A percentile compares a stretch with the other conserved stretches of the same genome.
Conservation (phyloP, 2,797 vertebrate genomes). For the Cirrhinus mrigala region DNA sequence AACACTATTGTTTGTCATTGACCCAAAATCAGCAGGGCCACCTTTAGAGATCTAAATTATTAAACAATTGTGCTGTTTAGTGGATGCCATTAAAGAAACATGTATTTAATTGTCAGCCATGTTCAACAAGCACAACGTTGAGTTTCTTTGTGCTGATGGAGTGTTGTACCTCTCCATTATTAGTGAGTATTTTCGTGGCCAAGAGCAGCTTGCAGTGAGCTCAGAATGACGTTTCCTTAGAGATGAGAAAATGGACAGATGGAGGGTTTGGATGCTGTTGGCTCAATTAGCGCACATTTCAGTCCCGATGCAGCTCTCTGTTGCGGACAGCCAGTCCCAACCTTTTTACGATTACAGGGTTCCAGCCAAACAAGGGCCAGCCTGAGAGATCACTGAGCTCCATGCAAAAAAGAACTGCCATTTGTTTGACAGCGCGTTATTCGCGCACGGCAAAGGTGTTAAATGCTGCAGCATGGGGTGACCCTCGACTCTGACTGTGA, state of each 20-base stretch:
- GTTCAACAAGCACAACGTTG: slow-evolving; percentile 38
- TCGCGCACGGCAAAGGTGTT: not conserved
- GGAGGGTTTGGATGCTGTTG: slow-evolving; percentile 62
- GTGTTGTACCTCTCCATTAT: slow-evolving; percentile 51
- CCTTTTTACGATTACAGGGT: slow-evolving; percentile 61
- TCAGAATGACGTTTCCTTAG: slow-evolving; percentile 62
- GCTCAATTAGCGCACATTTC: slow-evolving; percentile 68
- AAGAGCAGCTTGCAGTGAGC: slow-evolving; percentile 64
- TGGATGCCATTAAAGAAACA: not conserved
- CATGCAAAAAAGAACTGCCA: slow-evolving; percentile 28
- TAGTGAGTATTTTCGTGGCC: slow-evolving; percentile 47
- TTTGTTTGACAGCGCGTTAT: slow-evolving; percentile 25
- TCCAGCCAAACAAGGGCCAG: slow-evolving; percentile 41
- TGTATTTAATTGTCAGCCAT: not conserved
- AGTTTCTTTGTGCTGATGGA: slow-evolving; percentile 42
- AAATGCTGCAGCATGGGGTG: slow-evolving; percentile 18
- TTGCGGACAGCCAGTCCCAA: slow-evolving; percentile 59
- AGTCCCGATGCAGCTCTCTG: slow-evolving; percentile 59
- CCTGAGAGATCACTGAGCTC: slow-evolving; percentile 46
- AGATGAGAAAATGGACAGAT: slow-evolving; percentile 68
- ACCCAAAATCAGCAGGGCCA: not conserved
- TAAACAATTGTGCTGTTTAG: not conserved
- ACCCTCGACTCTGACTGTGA: not conserved
- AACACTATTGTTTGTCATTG: not conserved
- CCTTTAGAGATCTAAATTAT: no score